These are phyloP conservation scores for Limnephilus rhombicus DNA, from an alignment of 2,888 invertebrate genomes.

Conservation along the genomic window DNA sequence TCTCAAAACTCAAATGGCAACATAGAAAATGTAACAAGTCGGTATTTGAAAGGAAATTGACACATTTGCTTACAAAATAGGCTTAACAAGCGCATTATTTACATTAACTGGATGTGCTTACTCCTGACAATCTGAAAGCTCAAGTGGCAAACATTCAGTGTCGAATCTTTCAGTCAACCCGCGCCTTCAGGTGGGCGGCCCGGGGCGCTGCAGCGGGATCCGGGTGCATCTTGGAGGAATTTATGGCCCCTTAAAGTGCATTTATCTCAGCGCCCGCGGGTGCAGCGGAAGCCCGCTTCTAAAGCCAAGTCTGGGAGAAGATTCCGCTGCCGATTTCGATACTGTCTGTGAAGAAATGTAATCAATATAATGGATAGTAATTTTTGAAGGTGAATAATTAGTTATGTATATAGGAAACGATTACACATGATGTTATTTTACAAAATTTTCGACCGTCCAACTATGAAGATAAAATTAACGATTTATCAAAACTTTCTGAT, in stretches of 20 bases:
- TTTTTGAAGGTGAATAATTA: too few species aligned
- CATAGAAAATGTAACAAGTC: too few species aligned
- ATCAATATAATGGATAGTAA: background rate
- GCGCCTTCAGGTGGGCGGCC: background rate
- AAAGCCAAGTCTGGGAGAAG: background rate
- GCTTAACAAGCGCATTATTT: background rate
- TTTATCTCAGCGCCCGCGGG: conserved; percentile 19
- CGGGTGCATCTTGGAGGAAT: conserved; percentile 36
- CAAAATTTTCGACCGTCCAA: too few species aligned
- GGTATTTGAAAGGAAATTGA: background rate
- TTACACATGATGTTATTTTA: too few species aligned
- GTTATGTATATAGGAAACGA: too few species aligned
- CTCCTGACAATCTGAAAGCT: background rate
- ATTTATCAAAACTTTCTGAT: too few species aligned
- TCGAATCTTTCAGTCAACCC: background rate
- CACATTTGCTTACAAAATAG: background rate
- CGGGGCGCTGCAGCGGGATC: background rate
- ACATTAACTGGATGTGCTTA: background rate
- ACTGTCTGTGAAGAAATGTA: background rate
- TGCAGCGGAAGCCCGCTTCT: background rate
- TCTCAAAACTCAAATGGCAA: too few species aligned
- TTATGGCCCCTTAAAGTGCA: conserved; percentile 48
- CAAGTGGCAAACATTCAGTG: background rate
- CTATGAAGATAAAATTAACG: too few species aligned
- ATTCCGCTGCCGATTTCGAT: background rate